A percentile compares a stretch with the other conserved stretches of the same genome.
Conservation (phyloP, 2,797 vertebrate species). For the Sternarchorhynchus goeldii region DNA sequence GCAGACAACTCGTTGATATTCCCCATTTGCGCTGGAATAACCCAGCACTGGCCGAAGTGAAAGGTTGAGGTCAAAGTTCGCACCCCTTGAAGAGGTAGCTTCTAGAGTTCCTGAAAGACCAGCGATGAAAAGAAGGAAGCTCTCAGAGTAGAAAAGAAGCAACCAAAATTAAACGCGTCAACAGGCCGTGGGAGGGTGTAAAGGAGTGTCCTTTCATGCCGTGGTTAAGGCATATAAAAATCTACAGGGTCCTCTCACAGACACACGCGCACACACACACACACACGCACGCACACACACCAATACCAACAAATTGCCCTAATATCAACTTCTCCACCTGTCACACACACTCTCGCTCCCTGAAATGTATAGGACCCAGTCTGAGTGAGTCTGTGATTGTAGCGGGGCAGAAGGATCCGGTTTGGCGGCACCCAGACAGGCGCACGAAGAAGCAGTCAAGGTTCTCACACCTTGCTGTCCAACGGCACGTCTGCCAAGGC, state of each 20-base stretch:
- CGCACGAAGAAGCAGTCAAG: not conserved
- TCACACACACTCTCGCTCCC: constrained; percentile 61
- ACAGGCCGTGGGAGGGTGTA: constrained; percentile 42
- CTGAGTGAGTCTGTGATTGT: constrained; percentile 68
- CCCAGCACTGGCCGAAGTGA: constrained; percentile 47
- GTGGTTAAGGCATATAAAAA: constrained; percentile 69
- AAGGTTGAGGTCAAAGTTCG: constrained; percentile 40
- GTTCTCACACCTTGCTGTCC: constrained; percentile 89
- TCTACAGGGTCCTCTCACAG: constrained; percentile 56
- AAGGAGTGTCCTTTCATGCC: constrained; percentile 58
- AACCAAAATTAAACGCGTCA: constrained; percentile 27
- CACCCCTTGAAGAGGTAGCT: constrained; percentile 45
- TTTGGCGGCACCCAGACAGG: constrained; percentile 11
- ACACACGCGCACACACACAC: constrained; percentile 16
- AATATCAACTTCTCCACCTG: constrained; percentile 30
- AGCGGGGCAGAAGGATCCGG: constrained; percentile 48
- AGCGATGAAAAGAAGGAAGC: constrained; percentile 19
- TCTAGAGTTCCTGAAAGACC: constrained; percentile 34
- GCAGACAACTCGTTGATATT: constrained; percentile 20
- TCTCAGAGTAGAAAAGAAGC: constrained; percentile 33
- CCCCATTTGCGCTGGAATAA: constrained; percentile 37
- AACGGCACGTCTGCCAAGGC: constrained; percentile 82
- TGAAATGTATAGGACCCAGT: constrained; percentile 75
- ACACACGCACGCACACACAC: constrained; percentile 38
- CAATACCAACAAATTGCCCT: constrained; percentile 64